Evolutionary conservation across 1,140 invertebrate species (phyloP).

Genomic region (Eulimnadia texana): DNA sequence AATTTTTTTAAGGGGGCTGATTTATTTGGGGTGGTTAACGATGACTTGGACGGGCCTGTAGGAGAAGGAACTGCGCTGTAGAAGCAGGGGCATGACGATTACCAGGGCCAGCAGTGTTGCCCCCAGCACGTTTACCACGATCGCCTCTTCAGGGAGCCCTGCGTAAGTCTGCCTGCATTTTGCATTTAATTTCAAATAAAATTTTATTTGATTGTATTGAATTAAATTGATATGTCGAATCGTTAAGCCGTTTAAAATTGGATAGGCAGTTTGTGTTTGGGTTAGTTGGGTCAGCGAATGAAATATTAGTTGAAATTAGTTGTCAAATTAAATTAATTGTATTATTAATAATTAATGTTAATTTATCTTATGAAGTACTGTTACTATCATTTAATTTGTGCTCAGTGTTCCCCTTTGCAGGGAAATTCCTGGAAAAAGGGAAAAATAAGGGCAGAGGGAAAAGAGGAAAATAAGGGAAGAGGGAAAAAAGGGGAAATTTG

Average conservation of each 20-base stretch:
- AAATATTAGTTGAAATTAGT: no score
- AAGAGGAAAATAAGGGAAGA: no score
- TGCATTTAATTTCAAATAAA: constrained; percentile 15
- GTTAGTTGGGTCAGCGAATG: neutral
- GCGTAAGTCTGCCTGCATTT: constrained; percentile 21
- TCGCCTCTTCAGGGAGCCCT: constrained; percentile 26
- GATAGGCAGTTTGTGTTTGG: constrained; percentile 2
- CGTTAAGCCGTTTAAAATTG: constrained; percentile 3
- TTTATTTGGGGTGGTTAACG: constrained; percentile 31
- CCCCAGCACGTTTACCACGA: constrained; percentile 33
- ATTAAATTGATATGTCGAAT: constrained; percentile 13
- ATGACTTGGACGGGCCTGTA: constrained; percentile 33
- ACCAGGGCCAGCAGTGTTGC: constrained; percentile 29
- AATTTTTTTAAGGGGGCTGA: no score
- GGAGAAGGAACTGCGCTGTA: constrained; percentile 31
- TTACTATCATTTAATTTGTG: no score
- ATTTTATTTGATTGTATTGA: constrained; percentile 3
- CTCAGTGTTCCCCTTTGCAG: no score
- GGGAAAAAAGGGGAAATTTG: no score
- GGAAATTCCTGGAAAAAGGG: no score
- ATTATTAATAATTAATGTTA: no score
- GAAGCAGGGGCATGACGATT: constrained; percentile 33
- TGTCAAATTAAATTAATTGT: no score
- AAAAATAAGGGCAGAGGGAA: no score
- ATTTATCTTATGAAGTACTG: no score